Evolutionary conservation across 2,113 vertebrate species (phyloP).

Genomic region (Hyla sarda): DNA sequence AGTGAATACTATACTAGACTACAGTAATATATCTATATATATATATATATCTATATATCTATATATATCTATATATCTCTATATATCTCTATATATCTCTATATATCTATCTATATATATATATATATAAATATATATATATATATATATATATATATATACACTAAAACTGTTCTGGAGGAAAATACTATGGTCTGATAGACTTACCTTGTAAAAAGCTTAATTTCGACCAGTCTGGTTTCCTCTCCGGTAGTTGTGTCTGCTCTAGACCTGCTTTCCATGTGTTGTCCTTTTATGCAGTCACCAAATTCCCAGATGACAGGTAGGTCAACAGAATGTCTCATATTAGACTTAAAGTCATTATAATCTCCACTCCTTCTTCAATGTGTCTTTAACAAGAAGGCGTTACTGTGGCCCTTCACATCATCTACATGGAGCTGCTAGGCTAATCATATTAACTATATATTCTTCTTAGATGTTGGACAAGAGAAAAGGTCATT

Average conservation of each 20-base stretch:
- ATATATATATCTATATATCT: too few relatives aligned
- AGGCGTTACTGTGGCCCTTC: constrained; percentile 10
- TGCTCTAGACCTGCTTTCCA: not conserved
- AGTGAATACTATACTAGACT: not conserved
- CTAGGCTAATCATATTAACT: constrained; percentile 47
- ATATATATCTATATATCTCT: too few relatives aligned
- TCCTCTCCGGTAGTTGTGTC: not conserved
- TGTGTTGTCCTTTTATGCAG: constrained; percentile 36
- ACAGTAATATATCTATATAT: too few relatives aligned
- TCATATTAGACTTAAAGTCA: constrained; percentile 31
- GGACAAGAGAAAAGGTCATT: constrained; percentile 33
- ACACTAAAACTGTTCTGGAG: not conserved
- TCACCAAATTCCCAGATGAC: constrained; percentile 16
- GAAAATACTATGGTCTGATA: not conserved
- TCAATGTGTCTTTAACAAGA: constrained; percentile 14
- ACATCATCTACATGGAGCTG: constrained; percentile 15
- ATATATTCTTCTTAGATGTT: constrained; percentile 17
- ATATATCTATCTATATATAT: not conserved
- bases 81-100: not conserved
- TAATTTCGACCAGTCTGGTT: not conserved
- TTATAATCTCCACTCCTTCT: constrained; percentile 47
- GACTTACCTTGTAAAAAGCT: constrained; percentile 34
- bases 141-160: not conserved
- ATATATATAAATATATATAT: not conserved
- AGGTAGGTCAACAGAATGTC: constrained; percentile 40